Base-by-base conservation (phyloP, 2,113 vertebrate genomes). In the Trogon melanurus region DNA sequence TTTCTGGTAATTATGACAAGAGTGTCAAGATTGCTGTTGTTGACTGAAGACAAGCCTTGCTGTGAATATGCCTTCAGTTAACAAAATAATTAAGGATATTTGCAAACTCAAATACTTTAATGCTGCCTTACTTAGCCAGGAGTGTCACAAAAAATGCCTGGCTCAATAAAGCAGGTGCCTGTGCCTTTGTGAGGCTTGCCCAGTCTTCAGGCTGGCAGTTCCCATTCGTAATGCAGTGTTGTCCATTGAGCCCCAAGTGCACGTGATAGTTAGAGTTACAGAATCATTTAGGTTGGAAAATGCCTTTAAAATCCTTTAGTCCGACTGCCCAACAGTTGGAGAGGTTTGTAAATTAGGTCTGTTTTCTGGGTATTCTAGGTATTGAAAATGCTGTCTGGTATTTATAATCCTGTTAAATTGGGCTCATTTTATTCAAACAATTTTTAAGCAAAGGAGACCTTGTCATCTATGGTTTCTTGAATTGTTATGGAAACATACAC, bases 211-310 rank as follows among this genome's bases (percentile, higher is more conserved):
- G 21, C 13, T 8, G 20, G 56, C 10, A 30, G 11, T 22, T 69
- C 25, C 56, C 65, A 5, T 26, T 61, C 21, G 0, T 16, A 34
- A 27, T 0, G 0, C 26, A 6, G 27, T 15, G 27, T 1, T 79
- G 53, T 25, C 54, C 26, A 5, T 11, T 2, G 6, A 80, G 21
- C 21, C 47, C 41, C 17, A 58, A 62, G 26, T 23, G 17, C 20
- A 23, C 13, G 10, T 25, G 48, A 7, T 12, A 65, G 9, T 0
- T 72, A 29, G 32, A 72, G 44, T n/a, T n/a, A n/a, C n/a, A n/a
- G 41, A 41, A 41, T 41, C 41, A 41, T 41, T 41, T 41, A 41
- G 41, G 41, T 13, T 41, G 41, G 41, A 41, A 41, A 41, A 41
- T 41, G 41, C 41, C 41, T 41, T 41, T 41, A 41, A 41, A 41